phyloP scores from a whole-genome alignment of 2,113 vertebrate genomes.

The Progne subis region DNA sequence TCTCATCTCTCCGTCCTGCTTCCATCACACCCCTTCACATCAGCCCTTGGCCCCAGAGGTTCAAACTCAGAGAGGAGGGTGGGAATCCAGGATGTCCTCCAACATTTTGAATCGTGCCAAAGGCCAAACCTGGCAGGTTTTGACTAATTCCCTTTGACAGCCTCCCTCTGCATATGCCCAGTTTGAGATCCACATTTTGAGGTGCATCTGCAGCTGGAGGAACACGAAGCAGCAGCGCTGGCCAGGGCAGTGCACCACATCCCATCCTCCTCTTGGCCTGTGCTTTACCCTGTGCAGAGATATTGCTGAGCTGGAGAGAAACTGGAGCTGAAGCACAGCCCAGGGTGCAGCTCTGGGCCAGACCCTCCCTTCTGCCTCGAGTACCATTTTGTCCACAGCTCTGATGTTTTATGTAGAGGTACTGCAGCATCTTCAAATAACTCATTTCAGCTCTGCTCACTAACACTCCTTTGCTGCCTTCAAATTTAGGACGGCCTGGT shows the following conservation, averaged over 20 bases:
- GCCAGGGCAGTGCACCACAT: neutral
- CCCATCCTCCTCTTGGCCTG: neutral
- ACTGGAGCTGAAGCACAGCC: neutral
- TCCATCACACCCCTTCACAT: neutral
- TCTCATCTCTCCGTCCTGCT: neutral
- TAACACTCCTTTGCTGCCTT: neutral
- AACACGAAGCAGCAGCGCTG: neutral
- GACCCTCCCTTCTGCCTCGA: neutral
- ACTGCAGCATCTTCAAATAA: neutral
- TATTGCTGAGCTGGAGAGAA: neutral
- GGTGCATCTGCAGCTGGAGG: neutral
- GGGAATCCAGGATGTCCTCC: neutral
- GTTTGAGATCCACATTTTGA: neutral
- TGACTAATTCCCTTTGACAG: neutral
- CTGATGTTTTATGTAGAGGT: fast-evolving
- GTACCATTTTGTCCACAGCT: neutral
- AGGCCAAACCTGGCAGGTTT: neutral
- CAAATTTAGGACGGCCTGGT: neutral
- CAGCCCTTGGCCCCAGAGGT: neutral
- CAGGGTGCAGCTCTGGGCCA: neutral
- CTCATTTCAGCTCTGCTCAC: neutral
- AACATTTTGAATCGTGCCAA: neutral
- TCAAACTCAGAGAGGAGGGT: neutral
- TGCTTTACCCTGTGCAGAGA: neutral
- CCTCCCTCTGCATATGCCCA: neutral